These are phyloP conservation scores for Sternarchorhynchus goeldii DNA, from an alignment of 2,797 vertebrate genomes.

Conservation along the genomic window DNA sequence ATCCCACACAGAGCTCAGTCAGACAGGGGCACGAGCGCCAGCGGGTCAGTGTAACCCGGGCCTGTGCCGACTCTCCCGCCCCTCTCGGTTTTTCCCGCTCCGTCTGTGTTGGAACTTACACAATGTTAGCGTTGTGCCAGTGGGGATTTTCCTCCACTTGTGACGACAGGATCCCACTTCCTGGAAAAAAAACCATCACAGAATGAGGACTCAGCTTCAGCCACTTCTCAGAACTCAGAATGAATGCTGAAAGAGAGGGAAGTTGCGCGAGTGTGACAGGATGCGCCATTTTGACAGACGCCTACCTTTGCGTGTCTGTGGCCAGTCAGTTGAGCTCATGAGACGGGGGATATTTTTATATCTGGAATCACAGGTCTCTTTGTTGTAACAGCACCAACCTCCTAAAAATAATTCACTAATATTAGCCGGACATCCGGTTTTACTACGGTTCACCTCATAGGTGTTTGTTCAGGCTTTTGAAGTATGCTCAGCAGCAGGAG, in stretches of 20 bases:
- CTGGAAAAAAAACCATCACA: slow-evolving; percentile 63
- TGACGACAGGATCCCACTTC: slow-evolving; percentile 80
- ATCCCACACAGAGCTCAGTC: neutral
- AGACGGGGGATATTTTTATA: slow-evolving; percentile 82
- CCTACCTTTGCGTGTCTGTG: slow-evolving; percentile 77
- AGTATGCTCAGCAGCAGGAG: slow-evolving; percentile 45
- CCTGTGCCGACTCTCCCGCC: too few relatives aligned
- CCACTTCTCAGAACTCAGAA: too few relatives aligned
- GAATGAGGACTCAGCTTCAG: neutral
- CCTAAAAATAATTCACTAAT: slow-evolving; percentile 73
- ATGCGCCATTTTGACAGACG: slow-evolving; percentile 15
- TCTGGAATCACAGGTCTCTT: slow-evolving; percentile 81
- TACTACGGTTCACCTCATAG: slow-evolving; percentile 54
- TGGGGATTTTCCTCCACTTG: slow-evolving; percentile 81
- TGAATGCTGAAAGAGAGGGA: neutral
- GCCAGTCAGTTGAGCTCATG: slow-evolving; percentile 80
- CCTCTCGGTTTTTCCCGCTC: neutral
- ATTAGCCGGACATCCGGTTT: slow-evolving; percentile 51
- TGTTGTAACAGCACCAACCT: slow-evolving; percentile 83
- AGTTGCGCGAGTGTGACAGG: neutral
- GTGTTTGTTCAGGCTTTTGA: slow-evolving; percentile 55
- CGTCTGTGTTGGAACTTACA: slow-evolving; percentile 71
- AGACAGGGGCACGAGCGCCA: too few relatives aligned
- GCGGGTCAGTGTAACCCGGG: too few relatives aligned
- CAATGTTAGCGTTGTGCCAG: slow-evolving; percentile 83